Conservation (phyloP, 2,113 vertebrate genomes). For the Chionodraco myersi region DNA sequence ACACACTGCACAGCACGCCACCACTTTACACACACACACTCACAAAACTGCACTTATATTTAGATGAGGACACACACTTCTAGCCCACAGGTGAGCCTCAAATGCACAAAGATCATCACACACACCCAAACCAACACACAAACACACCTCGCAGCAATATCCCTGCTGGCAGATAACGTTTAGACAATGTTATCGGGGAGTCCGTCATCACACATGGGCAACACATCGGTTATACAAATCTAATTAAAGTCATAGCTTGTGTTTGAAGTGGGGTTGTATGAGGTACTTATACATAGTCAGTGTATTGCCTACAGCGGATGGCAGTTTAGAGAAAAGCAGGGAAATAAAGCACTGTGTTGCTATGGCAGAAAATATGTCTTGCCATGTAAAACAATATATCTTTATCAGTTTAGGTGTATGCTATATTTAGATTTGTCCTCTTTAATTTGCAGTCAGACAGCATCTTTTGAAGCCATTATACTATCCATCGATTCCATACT, state of each 20-base stretch:
- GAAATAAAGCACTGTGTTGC: too few species aligned
- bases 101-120: constrained; percentile 30
- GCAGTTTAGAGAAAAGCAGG: too few species aligned
- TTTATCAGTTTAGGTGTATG: too few species aligned
- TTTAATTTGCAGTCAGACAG: too few species aligned
- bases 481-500: too few species aligned
- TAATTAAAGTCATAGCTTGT: not conserved
- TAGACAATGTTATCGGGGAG: constrained; percentile 46
- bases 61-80: constrained; percentile 49
- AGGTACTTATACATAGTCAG: too few species aligned
- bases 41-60: constrained; percentile 35
- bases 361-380: too few species aligned
- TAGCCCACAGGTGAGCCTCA: constrained; percentile 44
- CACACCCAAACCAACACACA: constrained; percentile 46
- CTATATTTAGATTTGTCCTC: too few species aligned
- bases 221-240: constrained; percentile 10
- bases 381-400: too few species aligned
- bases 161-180: constrained; percentile 62
- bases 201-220: constrained; percentile 65
- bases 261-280: too few species aligned
- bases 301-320: too few species aligned
- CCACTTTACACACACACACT: constrained; percentile 17
- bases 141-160: constrained; percentile 51
- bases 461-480: too few species aligned
- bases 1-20: constrained; percentile 44